Conservation (phyloP, 1,140 invertebrate genomes). For the Littorina saxatilis region DNA sequence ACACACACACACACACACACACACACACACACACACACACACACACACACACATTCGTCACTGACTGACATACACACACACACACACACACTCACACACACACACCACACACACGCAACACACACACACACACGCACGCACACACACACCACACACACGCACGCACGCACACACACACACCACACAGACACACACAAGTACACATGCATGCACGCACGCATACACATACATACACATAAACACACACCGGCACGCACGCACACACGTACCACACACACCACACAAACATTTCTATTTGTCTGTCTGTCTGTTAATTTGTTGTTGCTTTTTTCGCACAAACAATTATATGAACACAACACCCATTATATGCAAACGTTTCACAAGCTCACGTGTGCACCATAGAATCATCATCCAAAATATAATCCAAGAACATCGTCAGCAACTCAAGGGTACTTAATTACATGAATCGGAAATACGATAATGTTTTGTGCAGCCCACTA, state of each 20-base stretch:
- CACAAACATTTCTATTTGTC: too few species aligned
- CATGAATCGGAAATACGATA: too few species aligned
- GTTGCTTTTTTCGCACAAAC: too few species aligned
- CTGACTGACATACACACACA: not conserved
- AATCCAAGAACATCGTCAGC: too few species aligned
- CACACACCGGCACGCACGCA: not conserved
- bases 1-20: slow-evolving; percentile 15
- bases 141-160: not conserved
- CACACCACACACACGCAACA: slow-evolving; percentile 5
- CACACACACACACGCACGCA: slow-evolving; percentile 14
- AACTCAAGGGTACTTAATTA: too few species aligned
- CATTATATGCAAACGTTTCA: too few species aligned
- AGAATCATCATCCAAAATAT: too few species aligned
- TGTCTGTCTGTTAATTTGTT: too few species aligned
- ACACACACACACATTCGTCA: not conserved
- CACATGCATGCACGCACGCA: not conserved
- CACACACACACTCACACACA: not conserved
- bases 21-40: slow-evolving; percentile 15
- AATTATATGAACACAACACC: too few species aligned
- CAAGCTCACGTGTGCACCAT: too few species aligned
- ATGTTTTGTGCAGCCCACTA: too few species aligned
- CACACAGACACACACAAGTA: not conserved
- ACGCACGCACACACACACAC: slow-evolving; percentile 1
- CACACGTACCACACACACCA: not conserved
- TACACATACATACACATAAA: not conserved